These are phyloP conservation scores for Cydia strobilella DNA, from an alignment of 1,140 invertebrate genomes.

Conservation along the genomic window DNA sequence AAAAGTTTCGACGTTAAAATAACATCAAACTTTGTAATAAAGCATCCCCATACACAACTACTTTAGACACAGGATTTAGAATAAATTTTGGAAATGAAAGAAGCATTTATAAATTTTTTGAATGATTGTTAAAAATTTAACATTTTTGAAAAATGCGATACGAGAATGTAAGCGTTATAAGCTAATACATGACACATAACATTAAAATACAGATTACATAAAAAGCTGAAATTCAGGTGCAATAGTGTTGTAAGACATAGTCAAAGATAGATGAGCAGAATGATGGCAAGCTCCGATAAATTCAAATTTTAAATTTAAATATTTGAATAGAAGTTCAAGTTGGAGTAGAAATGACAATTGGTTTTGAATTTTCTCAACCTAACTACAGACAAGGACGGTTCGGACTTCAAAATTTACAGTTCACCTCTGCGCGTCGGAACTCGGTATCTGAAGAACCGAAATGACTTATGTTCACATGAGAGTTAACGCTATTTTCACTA, in stretches of 20 bases:
- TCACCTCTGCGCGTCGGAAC: slow-evolving; percentile 36
- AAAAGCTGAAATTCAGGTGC: slow-evolving; percentile 11
- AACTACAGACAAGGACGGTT: slow-evolving; percentile 28
- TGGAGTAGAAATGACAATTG: slow-evolving; percentile 25
- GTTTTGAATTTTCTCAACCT: slow-evolving; percentile 1
- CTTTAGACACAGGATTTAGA: slow-evolving; percentile 1
- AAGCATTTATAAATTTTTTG: background rate
- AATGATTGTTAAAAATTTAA: background rate
- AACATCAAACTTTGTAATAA: background rate
- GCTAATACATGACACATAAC: slow-evolving; percentile 22
- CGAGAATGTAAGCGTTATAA: slow-evolving; percentile 22
- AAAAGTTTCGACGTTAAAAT: too few relatives aligned
- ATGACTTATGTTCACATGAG: background rate
- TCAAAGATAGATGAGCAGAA: slow-evolving; percentile 14
- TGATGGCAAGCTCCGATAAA: slow-evolving; percentile 13
- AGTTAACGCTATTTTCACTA: background rate
- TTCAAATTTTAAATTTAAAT: slow-evolving; percentile 1
- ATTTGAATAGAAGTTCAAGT: slow-evolving; percentile 24
- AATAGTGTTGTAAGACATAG: slow-evolving; percentile 4
- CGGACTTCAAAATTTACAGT: slow-evolving; percentile 35
- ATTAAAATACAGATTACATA: slow-evolving; percentile 16
- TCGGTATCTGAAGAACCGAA: background rate
- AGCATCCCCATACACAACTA: background rate
- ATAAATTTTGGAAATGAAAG: background rate
- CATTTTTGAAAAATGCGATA: slow-evolving; percentile 18